phyloP scores from a whole-genome alignment of 2,797 vertebrate species.

The Morelia viridis region DNA sequence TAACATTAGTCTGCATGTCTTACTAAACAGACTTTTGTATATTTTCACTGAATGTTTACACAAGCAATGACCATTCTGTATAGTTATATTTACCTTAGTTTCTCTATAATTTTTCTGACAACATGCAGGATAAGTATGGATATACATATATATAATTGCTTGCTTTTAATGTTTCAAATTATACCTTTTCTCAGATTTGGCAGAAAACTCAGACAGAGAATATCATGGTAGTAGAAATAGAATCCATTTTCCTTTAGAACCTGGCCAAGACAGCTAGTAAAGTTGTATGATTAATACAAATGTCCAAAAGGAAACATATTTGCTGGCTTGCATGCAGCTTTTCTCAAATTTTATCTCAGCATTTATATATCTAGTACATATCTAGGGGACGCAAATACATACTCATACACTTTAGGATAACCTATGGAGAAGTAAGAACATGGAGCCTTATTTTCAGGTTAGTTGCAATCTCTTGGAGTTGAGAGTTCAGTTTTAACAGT shows the following conservation, averaged over 20 bases:
- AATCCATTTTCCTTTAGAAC: constrained; percentile 1
- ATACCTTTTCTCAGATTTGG: constrained; percentile 27
- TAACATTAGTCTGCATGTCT: constrained; percentile 32
- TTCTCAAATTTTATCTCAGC: background rate
- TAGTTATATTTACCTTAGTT: constrained; percentile 53
- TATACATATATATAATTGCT: background rate
- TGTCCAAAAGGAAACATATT: background rate
- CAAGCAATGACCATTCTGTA: constrained; percentile 46
- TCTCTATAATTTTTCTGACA: constrained; percentile 54
- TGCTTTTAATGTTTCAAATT: constrained; percentile 29
- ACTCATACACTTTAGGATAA: background rate
- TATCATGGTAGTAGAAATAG: constrained; percentile 31
- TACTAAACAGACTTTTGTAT: constrained; percentile 45
- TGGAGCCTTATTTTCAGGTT: accelerated
- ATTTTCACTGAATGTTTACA: constrained; percentile 59
- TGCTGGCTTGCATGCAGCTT: background rate
- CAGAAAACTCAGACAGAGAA: constrained; percentile 30
- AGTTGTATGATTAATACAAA: background rate
- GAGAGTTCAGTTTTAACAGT: background rate
- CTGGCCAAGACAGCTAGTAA: background rate
- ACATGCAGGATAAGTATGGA: constrained; percentile 15
- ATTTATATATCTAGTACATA: background rate
- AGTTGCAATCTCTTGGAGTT: background rate
- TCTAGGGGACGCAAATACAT: background rate
- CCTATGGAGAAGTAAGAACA: background rate